Evolutionary conservation across 2,888 invertebrate species (phyloP).

Genomic region (Drosophila anomalipes): DNA sequence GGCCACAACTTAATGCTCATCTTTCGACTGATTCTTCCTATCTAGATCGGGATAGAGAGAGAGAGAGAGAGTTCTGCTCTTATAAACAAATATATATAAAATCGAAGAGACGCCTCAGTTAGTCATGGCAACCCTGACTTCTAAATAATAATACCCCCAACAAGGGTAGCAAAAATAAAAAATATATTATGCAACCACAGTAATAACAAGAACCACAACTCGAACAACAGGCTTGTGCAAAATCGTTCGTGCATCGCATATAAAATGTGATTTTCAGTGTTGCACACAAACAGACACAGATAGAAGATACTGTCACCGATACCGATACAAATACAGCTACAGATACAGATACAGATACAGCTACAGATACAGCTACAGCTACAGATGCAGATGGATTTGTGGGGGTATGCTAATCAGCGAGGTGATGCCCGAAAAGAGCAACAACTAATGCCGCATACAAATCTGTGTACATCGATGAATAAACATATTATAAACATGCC

Average conservation of each 20-base stretch:
- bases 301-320: slow-evolving; percentile 2
- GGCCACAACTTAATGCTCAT: no score
- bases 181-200: background rate
- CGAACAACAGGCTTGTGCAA: background rate
- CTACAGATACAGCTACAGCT: background rate
- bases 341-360: background rate
- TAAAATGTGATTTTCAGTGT: slow-evolving; percentile 22
- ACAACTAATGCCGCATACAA: slow-evolving; percentile 5
- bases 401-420: slow-evolving; percentile 28
- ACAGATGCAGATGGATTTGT: slow-evolving; percentile 13
- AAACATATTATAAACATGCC: slow-evolving; percentile 34
- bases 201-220: slow-evolving; percentile 19
- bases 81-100: background rate
- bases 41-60: no score
- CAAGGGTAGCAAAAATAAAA: background rate
- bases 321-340: background rate
- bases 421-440: slow-evolving; percentile 17
- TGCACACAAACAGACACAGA: background rate
- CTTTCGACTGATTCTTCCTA: no score
- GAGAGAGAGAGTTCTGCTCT: background rate
- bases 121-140: background rate
- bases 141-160: background rate
- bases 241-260: slow-evolving; percentile 31
- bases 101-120: background rate
- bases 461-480: background rate